Conservation (phyloP, 2,113 vertebrate genomes). For the Herpetotheres cachinnans region DNA sequence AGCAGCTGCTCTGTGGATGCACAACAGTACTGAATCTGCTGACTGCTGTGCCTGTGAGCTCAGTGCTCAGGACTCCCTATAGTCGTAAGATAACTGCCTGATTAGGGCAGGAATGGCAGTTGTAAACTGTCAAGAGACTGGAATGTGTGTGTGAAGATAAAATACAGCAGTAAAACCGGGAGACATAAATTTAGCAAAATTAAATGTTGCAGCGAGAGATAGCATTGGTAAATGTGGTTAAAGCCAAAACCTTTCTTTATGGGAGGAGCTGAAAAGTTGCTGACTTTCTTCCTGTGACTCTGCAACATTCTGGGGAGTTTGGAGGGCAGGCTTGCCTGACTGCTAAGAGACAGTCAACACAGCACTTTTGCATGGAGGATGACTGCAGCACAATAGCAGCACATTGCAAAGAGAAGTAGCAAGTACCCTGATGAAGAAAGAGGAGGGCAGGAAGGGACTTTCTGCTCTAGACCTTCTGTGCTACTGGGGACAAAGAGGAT, state of each 20-base stretch:
- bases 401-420: not conserved
- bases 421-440: not conserved
- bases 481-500: not conserved
- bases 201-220: not conserved
- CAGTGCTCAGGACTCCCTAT: no score
- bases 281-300: slow-evolving; percentile 26
- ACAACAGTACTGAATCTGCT: not conserved
- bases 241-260: not conserved
- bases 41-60: not conserved
- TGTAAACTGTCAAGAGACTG: not conserved
- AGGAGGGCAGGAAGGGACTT: not conserved
- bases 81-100: not conserved
- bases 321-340: not conserved
- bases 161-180: not conserved
- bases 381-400: not conserved
- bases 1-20: not conserved
- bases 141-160: not conserved
- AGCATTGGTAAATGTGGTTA: not conserved
- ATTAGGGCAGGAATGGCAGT: not conserved
- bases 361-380: not conserved
- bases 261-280: slow-evolving; percentile 3
- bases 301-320: not conserved
- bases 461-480: not conserved
- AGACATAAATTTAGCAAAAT: not conserved
- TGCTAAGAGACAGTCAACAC: not conserved